Base-by-base conservation (phyloP, 2,113 vertebrate species). In the Bucco capensis region DNA sequence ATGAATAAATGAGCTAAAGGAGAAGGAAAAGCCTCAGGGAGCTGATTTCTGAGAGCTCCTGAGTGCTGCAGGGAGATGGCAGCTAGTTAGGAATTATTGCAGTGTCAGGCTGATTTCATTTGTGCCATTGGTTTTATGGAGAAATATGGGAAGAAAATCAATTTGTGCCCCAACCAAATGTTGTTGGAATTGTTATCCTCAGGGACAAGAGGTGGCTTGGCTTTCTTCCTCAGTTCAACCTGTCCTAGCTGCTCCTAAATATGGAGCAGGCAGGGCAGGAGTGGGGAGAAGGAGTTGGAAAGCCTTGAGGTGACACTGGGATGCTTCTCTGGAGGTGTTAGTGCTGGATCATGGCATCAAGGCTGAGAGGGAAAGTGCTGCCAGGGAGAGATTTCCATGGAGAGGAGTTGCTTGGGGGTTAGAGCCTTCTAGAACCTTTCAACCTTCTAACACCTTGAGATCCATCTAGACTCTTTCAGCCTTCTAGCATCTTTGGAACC, bases 51-150 rank as follows among this genome's bases (percentile, higher is more conserved):
- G 82, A 67, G 82, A 78, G 84, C 65, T 94, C 64, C 78, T 22
- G 79, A 91, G 92, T 86, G 86, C 89, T 94, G 76, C 73, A 27
- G 87, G 86, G 83, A 91, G 90, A 83, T 10, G 8, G 54, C 74
- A 50, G 96, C 83, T 61, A 96, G 95, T 96, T 96, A 92, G 95
- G 94, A 97, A 97, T 97, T 97, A 97, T 95, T 76, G 84, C 31
- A 1, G 42, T 97, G 97, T 97, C 97, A 94, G 92, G 90, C 95
- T 92, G 95, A 97, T 97, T 98, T 98, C 97, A 97, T 97, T 97
- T 97, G 92, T 83, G 93, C 96, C 96, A 95, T 98, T 97, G 97
- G 94, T 97, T 97, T 97, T 95, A 98, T 97, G 94, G 97, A 97
- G 96, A 97, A 97, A 97, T 97, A 97, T n/a, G 96, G 86, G 96